phyloP scores from a whole-genome alignment of 2,888 invertebrate genomes.

The Orgyia antiqua region DNA sequence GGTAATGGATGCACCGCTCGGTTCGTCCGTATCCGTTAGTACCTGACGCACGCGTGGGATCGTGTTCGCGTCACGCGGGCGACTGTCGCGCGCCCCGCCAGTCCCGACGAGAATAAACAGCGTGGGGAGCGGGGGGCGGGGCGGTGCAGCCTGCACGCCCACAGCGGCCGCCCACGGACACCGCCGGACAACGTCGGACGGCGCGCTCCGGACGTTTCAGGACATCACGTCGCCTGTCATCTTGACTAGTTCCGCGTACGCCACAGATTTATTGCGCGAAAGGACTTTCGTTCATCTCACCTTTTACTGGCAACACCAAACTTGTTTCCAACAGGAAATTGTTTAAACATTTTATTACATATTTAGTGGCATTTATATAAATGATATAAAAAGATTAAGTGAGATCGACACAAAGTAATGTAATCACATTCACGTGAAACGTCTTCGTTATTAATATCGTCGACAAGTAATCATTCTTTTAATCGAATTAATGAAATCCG shows the following conservation, averaged over 20 bases:
- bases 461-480: constrained; percentile 26
- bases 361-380: constrained; percentile 25
- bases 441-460: constrained; percentile 27
- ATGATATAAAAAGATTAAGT: constrained; percentile 26
- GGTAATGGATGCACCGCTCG: constrained; percentile 67
- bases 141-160: constrained; percentile 70
- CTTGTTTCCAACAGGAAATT: constrained; percentile 27
- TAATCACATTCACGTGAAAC: constrained; percentile 27
- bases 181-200: constrained; percentile 25
- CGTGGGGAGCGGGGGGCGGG: constrained; percentile 58
- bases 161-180: constrained; percentile 44
- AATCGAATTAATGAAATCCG: constrained; percentile 30
- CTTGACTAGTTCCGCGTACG: constrained; percentile 14
- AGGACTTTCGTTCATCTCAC: constrained; percentile 23
- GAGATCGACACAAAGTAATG: constrained; percentile 21
- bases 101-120: constrained; percentile 59
- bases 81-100: constrained; percentile 69
- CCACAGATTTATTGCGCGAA: constrained; percentile 16
- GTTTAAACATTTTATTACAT: constrained; percentile 27
- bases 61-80: constrained; percentile 70
- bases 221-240: constrained; percentile 14
- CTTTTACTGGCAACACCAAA: constrained; percentile 10
- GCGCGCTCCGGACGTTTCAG: constrained; percentile 17
- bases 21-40: constrained; percentile 39
- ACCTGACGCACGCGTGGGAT: constrained; percentile 64